A percentile compares a stretch with the other conserved stretches of the same genome.
These are phyloP conservation scores for Drosophila serrata DNA, from an alignment of 1,140 invertebrate species.

Conservation along the genomic window DNA sequence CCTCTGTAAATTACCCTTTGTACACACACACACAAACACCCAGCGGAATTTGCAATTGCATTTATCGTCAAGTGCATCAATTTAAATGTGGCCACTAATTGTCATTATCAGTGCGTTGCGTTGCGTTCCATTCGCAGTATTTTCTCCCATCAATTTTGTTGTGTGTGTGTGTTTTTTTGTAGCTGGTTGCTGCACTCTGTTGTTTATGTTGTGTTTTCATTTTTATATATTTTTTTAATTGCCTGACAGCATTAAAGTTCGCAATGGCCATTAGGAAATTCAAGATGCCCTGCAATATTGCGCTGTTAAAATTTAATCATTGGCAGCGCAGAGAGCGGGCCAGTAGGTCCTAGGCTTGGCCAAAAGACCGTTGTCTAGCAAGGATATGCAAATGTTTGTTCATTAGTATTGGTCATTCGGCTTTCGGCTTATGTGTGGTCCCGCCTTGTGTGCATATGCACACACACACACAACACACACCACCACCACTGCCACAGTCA, in stretches of 20 bases:
- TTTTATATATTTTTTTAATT: conserved; percentile 38
- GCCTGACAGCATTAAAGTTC: conserved; percentile 33
- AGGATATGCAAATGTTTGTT: conserved; percentile 61
- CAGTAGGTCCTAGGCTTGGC: conserved; percentile 9
- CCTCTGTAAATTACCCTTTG: conserved; percentile 76
- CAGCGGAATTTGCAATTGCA: conserved; percentile 72
- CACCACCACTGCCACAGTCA: not conserved
- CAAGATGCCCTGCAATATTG: conserved; percentile 9
- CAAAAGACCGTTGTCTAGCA: conserved; percentile 46
- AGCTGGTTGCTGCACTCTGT: conserved; percentile 16
- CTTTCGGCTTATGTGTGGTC: conserved; percentile 54
- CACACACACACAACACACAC: conserved; percentile 17
- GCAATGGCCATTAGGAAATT: conserved; percentile 13
- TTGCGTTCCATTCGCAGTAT: conserved; percentile 54
- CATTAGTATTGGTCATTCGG: conserved; percentile 61
- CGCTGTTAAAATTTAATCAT: conserved; percentile 38
- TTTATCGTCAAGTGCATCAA: conserved; percentile 83
- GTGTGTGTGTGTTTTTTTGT: conserved; percentile 8
- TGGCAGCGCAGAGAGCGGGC: not conserved
- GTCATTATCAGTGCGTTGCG: conserved; percentile 79
- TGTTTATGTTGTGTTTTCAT: conserved; percentile 43
- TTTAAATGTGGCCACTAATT: conserved; percentile 84
- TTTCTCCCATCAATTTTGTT: conserved; percentile 18
- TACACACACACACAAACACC: conserved; percentile 28
- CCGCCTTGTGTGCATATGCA: conserved; percentile 13